Evolutionary conservation across 2,797 vertebrate genomes (phyloP).

Genomic region (Amblyraja radiata): DNA sequence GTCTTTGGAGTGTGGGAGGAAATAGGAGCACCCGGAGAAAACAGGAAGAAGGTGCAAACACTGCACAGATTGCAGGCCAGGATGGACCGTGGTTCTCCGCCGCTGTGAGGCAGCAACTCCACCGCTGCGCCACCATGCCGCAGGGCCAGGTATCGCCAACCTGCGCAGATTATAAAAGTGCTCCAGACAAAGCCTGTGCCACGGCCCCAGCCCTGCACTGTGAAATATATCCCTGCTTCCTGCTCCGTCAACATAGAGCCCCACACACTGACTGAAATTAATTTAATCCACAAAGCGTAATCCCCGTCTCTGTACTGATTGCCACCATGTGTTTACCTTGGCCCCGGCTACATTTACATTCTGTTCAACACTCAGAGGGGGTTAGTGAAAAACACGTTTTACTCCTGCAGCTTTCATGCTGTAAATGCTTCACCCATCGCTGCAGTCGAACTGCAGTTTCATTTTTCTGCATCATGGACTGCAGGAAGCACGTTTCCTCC

Average conservation of each 20-base stretch:
- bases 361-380: background rate
- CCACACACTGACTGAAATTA: background rate
- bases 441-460: background rate
- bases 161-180: background rate
- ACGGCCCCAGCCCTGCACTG: too few species aligned
- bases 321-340: conserved; percentile 13
- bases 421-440: background rate
- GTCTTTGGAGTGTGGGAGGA: too few species aligned
- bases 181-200: background rate
- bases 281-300: conserved; percentile 1
- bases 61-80: too few species aligned
- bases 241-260: background rate
- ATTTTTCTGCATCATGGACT: background rate
- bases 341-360: background rate
- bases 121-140: too few species aligned
- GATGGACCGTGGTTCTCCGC: too few species aligned
- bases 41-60: too few species aligned
- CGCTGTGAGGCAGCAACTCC: too few species aligned
- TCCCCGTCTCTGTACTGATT: background rate
- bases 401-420: background rate
- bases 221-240: background rate
- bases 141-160: background rate
- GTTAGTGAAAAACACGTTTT: background rate
- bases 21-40: too few species aligned
- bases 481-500: conserved; percentile 5